Evolutionary conservation across 2,113 vertebrate species (phyloP).

Genomic region (Eurystomus gularis): DNA sequence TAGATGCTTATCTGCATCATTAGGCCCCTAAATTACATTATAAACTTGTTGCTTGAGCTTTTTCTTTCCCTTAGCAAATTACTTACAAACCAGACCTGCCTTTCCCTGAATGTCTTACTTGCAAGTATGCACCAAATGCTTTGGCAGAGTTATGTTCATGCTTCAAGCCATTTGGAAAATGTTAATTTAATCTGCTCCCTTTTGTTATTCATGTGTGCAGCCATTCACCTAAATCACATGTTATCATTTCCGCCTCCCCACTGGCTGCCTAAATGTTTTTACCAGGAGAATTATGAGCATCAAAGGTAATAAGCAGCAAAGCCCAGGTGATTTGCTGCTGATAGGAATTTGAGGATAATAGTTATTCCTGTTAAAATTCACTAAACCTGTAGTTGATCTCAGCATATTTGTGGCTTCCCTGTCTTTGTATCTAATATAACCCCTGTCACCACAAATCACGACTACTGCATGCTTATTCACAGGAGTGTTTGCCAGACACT

Average conservation of each 20-base stretch:
- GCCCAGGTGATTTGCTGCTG: neutral
- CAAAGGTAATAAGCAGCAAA: neutral
- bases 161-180: slow-evolving; percentile 46
- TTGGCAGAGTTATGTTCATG: slow-evolving; percentile 27
- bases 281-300: neutral
- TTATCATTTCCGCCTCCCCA: neutral
- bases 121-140: neutral
- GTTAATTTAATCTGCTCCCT: slow-evolving; percentile 16
- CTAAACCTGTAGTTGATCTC: neutral
- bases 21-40: slow-evolving; percentile 17
- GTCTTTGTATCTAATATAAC: neutral
- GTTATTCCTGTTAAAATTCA: neutral
- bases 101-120: neutral
- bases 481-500: neutral
- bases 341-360: neutral
- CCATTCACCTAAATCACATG: neutral
- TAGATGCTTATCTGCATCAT: slow-evolving; percentile 32
- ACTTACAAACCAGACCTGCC: neutral
- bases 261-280: neutral
- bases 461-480: neutral
- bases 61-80: neutral
- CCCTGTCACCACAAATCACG: neutral
- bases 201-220: slow-evolving; percentile 6
- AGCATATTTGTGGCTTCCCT: neutral
- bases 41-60: neutral